Evolutionary conservation across 2,113 vertebrate species (phyloP).

Genomic region (Tauraco erythrolophus): DNA sequence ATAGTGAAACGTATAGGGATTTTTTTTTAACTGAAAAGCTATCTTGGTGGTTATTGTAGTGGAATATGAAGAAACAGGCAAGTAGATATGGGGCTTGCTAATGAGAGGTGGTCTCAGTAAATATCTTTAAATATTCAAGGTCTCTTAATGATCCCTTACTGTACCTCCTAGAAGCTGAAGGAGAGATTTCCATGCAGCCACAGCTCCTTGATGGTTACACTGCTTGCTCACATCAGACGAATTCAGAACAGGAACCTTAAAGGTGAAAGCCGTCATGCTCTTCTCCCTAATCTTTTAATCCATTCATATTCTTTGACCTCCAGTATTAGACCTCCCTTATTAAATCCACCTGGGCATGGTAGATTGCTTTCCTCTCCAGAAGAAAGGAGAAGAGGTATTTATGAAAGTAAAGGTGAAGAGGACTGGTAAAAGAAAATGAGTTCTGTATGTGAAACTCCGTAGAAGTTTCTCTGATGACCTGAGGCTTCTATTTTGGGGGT

Average conservation of each 20-base stretch:
- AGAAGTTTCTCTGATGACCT: not conserved
- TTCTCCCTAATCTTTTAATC: slow-evolving; percentile 53
- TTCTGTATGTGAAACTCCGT: not conserved
- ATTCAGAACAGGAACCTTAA: slow-evolving; percentile 27
- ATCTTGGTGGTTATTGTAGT: not conserved
- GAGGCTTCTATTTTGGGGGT: not conserved
- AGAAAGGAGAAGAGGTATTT: slow-evolving; percentile 20
- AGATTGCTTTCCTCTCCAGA: slow-evolving; percentile 11
- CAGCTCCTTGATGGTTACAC: not conserved
- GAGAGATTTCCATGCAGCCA: not conserved
- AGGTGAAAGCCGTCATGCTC: slow-evolving; percentile 30
- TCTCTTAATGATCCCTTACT: not conserved
- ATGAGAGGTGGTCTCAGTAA: not conserved
- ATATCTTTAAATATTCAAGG: not conserved
- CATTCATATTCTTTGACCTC: slow-evolving; percentile 26
- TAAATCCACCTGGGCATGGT: slow-evolving; percentile 38
- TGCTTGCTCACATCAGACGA: not conserved
- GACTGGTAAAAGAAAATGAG: not conserved
- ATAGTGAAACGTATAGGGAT: not conserved
- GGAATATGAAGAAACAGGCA: not conserved
- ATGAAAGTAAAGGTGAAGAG: slow-evolving; percentile 6
- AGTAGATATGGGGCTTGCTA: not conserved
- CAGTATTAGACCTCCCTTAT: not conserved
- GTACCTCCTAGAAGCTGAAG: not conserved
- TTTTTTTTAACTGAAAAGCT: not conserved